Evolutionary conservation across 2,113 vertebrate genomes (phyloP), one percentile per base, ranked within the genome.

Genomic region (Poeciliopsis occidentalis): DNA sequence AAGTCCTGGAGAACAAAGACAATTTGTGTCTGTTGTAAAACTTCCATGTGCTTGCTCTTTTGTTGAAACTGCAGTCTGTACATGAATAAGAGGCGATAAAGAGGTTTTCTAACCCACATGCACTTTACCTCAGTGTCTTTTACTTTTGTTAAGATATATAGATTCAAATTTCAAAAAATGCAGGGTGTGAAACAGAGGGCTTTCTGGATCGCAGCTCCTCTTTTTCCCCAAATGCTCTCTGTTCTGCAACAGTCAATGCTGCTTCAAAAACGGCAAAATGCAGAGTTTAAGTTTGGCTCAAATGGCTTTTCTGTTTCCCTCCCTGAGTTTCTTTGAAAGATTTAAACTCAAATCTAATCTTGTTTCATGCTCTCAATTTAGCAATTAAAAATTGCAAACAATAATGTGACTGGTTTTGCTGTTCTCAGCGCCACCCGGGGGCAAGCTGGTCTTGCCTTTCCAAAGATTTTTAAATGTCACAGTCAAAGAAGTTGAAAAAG

Each of bases 381-480:
- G 83, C 83, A 89, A 87, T 90, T 89, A 88, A 88, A 57, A 91
- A 87, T 85, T 8, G 57, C 31, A 85, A 91, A 92, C 86, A 92
- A 89, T 89, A 70, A 76, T 19, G 73, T 54, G 61, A 67, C 80
- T 67, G 69, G 70, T 79, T 73, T 77, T 67, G 63, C 82, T 86
- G 82, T 87, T 87, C 73, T 71, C 68, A 13, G 57, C 3, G 10
- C 29, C 77, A 69, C 86, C 89, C 86, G 51, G 51, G 77, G 84
- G 88, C 79, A 19, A 71, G 61, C 60, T 79, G 54, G 87, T 68
- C 73, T 76, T 27, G 70, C 81, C 27, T 81, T 78, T 82, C 63
- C 81, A 82, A 89, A 90, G 87, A 91, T 83, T 87, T 87, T 78
- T 83, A 93, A 93, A 93, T 93, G 92, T 92, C 92, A 91, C 77